These are phyloP conservation scores for Conopomorpha cramerella DNA, from an alignment of 1,140 invertebrate genomes.

Conservation along the genomic window DNA sequence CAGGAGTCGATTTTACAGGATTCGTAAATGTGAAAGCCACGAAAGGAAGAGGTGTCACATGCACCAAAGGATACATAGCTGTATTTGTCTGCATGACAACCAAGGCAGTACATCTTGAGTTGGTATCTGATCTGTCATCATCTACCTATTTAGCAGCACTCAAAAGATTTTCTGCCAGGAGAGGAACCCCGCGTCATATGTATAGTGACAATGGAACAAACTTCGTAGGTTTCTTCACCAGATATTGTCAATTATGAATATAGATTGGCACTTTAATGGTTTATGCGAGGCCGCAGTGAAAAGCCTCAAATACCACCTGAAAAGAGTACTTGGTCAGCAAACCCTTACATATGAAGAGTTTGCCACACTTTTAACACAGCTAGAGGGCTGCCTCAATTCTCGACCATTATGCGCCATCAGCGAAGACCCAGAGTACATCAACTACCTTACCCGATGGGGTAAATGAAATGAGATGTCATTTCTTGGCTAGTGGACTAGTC, in stretches of 20 bases:
- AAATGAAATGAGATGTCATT: too few species aligned
- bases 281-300: constrained; percentile 3
- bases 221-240: background rate
- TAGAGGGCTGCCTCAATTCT: constrained; percentile 1
- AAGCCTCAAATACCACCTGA: background rate
- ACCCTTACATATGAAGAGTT: constrained; percentile 2
- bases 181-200: constrained; percentile 1
- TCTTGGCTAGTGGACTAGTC: constrained; percentile 1
- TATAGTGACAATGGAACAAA: constrained; percentile 3
- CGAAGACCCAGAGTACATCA: background rate
- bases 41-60: constrained; percentile 9
- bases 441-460: background rate
- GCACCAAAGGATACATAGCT: constrained; percentile 20
- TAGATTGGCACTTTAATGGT: constrained; percentile 2
- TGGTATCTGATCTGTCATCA: constrained; percentile 25
- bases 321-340: background rate
- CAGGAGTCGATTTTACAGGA: constrained; percentile 20
- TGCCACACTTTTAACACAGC: constrained; percentile 1
- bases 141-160: constrained; percentile 27
- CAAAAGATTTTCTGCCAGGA: constrained; percentile 16
- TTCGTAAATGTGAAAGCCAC: constrained; percentile 8
- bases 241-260: background rate
- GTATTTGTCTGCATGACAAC: constrained; percentile 31
- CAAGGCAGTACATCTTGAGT: constrained; percentile 43
- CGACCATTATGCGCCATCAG: background rate